Conservation (phyloP, 35 echinoderm and acorn worm species). For the Holothuria glaberrima region DNA sequence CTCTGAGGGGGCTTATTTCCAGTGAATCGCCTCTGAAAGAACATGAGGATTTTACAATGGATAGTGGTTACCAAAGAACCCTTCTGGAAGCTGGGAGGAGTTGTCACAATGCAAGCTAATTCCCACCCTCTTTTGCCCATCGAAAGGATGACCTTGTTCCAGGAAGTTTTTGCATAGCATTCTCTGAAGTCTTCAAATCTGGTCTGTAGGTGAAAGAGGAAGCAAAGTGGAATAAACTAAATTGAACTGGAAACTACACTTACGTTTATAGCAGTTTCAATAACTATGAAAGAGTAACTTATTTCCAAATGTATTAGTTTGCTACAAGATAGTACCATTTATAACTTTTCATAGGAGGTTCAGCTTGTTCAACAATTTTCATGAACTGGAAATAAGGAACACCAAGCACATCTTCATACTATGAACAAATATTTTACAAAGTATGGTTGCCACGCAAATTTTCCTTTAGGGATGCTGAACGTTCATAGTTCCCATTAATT, state of each 20-base stretch:
- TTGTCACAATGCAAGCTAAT: constrained; percentile 47
- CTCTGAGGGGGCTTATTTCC: constrained; percentile 32
- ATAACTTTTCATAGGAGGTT: too few relatives aligned
- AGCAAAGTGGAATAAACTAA: neutral
- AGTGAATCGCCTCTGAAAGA: constrained; percentile 49
- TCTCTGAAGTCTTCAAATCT: constrained; percentile 41
- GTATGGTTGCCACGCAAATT: too few relatives aligned
- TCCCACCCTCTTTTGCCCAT: constrained; percentile 52
- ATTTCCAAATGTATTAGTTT: too few relatives aligned
- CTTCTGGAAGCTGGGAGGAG: constrained; percentile 32
- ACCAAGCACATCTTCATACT: too few relatives aligned
- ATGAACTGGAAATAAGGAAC: too few relatives aligned
- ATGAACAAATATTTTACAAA: too few relatives aligned
- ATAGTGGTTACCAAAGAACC: constrained; percentile 34
- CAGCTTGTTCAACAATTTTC: too few relatives aligned
- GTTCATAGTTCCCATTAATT: too few relatives aligned
- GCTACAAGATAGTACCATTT: too few relatives aligned
- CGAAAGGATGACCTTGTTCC: constrained; percentile 26
- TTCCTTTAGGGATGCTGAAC: too few relatives aligned
- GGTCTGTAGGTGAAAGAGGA: constrained; percentile 3
- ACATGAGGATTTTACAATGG: constrained; percentile 47
- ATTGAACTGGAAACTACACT: neutral
- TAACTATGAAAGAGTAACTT: too few relatives aligned
- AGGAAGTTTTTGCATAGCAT: constrained; percentile 47
- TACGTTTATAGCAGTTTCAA: too few relatives aligned